phyloP scores from a whole-genome alignment of 2,888 invertebrate genomes.

The Drosophila dives region DNA sequence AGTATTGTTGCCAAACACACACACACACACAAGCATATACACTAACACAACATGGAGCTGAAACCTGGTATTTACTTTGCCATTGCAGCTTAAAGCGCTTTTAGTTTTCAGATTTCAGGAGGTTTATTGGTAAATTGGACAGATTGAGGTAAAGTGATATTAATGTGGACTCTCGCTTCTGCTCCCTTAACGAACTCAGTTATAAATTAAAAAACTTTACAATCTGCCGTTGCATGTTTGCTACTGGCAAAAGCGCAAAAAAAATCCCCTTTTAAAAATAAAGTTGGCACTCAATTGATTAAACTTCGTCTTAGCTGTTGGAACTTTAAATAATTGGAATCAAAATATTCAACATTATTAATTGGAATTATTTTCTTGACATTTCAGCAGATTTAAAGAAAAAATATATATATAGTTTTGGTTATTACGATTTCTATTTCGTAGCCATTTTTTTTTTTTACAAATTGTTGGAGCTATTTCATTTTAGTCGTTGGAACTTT shows the following conservation, averaged over 20 bases:
- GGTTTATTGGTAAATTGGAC: constrained; percentile 80
- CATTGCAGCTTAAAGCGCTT: constrained; percentile 66
- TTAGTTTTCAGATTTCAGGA: constrained; percentile 59
- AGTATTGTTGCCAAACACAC: constrained; percentile 50
- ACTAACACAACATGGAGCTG: constrained; percentile 15
- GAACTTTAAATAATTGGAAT: neutral
- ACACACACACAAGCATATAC: constrained; percentile 18
- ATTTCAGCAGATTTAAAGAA: neutral
- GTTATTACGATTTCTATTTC: neutral
- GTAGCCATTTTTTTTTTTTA: neutral
- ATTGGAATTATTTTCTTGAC: neutral
- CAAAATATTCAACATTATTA: neutral
- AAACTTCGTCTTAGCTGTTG: neutral
- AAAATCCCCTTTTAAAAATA: neutral
- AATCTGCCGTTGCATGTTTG: too few relatives aligned
- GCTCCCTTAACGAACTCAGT: constrained; percentile 9
- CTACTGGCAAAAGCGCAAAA: neutral
- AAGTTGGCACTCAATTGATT: constrained; percentile 26
- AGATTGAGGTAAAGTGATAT: constrained; percentile 79
- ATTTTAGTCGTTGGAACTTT: neutral
- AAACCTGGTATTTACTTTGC: constrained; percentile 40
- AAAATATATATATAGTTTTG: neutral
- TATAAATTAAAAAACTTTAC: constrained; percentile 10
- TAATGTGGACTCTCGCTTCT: constrained; percentile 52
- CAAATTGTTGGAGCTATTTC: neutral